phyloP scores from a whole-genome alignment of 2,113 vertebrate species.

The Acanthochromis polyacanthus region DNA sequence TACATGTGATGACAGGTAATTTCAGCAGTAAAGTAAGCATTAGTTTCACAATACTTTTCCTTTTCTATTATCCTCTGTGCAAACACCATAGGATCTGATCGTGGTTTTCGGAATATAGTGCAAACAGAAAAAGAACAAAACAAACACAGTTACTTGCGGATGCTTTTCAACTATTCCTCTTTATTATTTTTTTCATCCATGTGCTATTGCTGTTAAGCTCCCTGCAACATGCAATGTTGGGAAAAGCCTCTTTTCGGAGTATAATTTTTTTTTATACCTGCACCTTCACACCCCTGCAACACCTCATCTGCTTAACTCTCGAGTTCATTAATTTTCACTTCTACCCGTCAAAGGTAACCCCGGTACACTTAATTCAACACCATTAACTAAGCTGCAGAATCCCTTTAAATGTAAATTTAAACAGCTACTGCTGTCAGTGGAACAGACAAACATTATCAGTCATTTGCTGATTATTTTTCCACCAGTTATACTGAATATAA shows the following conservation, averaged over 20 bases:
- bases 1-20: not conserved
- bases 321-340: not conserved
- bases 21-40: conserved; percentile 3
- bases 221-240: conserved; percentile 46
- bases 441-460: not conserved
- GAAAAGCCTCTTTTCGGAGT: conserved; percentile 56
- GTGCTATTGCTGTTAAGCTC: conserved; percentile 63
- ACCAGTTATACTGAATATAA: too few relatives aligned
- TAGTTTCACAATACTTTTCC: too few relatives aligned
- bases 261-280: conserved; percentile 37
- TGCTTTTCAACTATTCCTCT: conserved; percentile 50
- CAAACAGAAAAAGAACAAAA: not conserved
- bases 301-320: conserved; percentile 24
- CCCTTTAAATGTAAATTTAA: not conserved
- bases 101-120: not conserved
- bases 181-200: conserved; percentile 65
- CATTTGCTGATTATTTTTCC: not conserved
- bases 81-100: not conserved
- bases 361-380: not conserved
- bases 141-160: conserved; percentile 3
- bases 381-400: not conserved
- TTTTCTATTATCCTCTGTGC: not conserved
- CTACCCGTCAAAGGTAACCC: conserved; percentile 22
- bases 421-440: not conserved
- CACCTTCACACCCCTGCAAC: conserved; percentile 4